phyloP scores from a whole-genome alignment of 2,888 invertebrate genomes.

The Scrobipalpa costella region DNA sequence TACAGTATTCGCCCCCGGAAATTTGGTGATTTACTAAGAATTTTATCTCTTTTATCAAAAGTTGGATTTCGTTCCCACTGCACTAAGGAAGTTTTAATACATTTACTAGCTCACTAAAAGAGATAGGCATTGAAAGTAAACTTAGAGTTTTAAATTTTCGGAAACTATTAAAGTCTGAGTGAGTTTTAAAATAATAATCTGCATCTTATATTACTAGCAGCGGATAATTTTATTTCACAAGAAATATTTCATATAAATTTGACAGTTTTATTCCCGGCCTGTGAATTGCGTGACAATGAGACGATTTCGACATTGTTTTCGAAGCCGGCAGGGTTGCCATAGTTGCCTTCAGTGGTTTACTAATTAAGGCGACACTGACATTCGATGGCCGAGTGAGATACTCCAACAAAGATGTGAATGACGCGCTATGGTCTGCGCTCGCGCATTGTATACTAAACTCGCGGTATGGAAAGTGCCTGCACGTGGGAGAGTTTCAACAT shows the following conservation, averaged over 20 bases:
- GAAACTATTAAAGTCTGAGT: no score
- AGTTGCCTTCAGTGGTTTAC: slow-evolving; percentile 42
- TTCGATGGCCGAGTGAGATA: slow-evolving; percentile 70
- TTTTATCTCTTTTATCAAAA: neutral
- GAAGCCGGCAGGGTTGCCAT: slow-evolving; percentile 9
- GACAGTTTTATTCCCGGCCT: slow-evolving; percentile 6
- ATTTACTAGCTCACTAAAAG: no score
- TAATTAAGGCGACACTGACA: slow-evolving; percentile 66
- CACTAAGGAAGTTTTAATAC: no score
- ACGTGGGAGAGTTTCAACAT: slow-evolving; percentile 44
- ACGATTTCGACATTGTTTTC: slow-evolving; percentile 27
- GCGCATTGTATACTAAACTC: slow-evolving; percentile 18
- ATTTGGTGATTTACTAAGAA: slow-evolving; percentile 24
- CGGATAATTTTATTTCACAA: neutral
- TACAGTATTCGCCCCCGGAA: slow-evolving; percentile 22
- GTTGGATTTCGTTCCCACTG: neutral
- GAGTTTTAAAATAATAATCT: no score
- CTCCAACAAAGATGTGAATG: slow-evolving; percentile 48
- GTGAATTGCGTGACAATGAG: slow-evolving; percentile 26
- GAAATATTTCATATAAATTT: slow-evolving; percentile 17
- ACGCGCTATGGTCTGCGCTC: slow-evolving; percentile 44
- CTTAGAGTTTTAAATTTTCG: no score
- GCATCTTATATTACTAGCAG: neutral
- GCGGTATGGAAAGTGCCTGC: slow-evolving; percentile 53
- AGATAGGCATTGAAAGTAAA: no score